A percentile compares a stretch with the other conserved stretches of the same genome.
These are phyloP conservation scores for Actenoides hombroni DNA, from an alignment of 2,113 vertebrate species.

Conservation along the genomic window DNA sequence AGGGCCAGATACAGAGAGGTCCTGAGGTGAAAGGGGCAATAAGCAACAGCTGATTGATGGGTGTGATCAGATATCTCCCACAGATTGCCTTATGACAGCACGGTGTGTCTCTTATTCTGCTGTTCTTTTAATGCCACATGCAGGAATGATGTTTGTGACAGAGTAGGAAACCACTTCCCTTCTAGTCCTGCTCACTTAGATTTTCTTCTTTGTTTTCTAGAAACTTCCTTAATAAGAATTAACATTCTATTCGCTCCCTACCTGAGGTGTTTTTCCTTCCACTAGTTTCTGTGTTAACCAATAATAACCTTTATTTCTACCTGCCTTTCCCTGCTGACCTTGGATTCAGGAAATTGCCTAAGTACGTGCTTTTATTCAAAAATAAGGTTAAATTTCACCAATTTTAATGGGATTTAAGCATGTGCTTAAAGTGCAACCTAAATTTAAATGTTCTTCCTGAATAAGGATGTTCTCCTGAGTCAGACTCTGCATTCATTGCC, in stretches of 20 bases:
- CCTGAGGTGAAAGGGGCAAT: background rate
- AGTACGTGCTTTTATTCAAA: background rate
- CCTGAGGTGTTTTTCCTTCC: background rate
- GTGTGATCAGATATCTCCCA: background rate
- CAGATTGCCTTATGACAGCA: background rate
- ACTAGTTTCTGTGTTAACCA: background rate
- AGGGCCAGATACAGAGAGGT: background rate
- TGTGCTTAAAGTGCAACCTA: background rate
- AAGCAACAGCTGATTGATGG: background rate
- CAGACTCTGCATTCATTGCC: background rate
- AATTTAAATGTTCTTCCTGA: background rate
- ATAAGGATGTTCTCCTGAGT: constrained; percentile 9
- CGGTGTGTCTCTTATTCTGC: background rate
- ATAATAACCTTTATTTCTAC: background rate
- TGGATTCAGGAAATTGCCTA: background rate
- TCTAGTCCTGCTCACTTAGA: background rate
- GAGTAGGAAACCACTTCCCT: background rate
- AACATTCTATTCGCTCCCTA: background rate
- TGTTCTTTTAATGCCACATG: background rate
- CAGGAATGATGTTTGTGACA: background rate
- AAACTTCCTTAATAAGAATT: background rate
- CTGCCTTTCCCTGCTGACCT: background rate
- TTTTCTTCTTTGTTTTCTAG: background rate
- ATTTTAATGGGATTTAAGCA: background rate
- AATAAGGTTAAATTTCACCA: background rate